Conservation (phyloP, 2,888 invertebrate genomes). For the Tridacna gigas region DNA sequence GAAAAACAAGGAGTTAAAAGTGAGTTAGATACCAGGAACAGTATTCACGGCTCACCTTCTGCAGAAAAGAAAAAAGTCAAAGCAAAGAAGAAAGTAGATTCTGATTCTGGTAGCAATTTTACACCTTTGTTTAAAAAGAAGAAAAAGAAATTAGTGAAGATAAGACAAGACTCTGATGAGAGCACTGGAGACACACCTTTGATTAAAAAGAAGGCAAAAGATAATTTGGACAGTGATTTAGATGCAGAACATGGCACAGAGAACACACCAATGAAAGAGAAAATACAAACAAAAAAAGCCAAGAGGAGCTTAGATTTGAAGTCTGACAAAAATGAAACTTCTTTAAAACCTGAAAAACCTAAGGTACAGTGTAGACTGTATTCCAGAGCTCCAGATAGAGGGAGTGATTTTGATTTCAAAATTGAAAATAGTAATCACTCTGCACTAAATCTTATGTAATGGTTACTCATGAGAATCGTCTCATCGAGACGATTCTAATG, state of each 20-base stretch:
- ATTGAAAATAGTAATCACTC: too few relatives aligned
- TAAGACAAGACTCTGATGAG: background rate
- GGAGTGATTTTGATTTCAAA: too few relatives aligned
- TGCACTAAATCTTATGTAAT: too few relatives aligned
- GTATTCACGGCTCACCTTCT: background rate
- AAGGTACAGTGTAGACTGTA: too few relatives aligned
- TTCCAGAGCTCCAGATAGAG: too few relatives aligned
- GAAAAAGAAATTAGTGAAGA: background rate
- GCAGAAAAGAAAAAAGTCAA: background rate
- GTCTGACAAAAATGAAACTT: background rate
- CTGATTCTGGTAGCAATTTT: slow-evolving; percentile 3
- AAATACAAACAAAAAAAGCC: background rate
- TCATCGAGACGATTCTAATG: too few relatives aligned
- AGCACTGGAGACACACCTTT: slow-evolving; percentile 13
- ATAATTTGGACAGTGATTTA: background rate
- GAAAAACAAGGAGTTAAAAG: too few relatives aligned
- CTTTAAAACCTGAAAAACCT: too few relatives aligned
- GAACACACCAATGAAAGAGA: background rate
- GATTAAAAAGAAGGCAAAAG: background rate
- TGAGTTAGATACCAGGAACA: background rate
- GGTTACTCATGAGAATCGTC: too few relatives aligned
- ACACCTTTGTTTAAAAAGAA: slow-evolving; percentile 13
- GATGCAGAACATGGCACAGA: background rate
- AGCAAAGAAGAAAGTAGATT: background rate
- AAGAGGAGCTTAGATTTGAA: background rate